phyloP scores from a whole-genome alignment of 2,113 vertebrate species.

The Phrynocephalus versicolor region DNA sequence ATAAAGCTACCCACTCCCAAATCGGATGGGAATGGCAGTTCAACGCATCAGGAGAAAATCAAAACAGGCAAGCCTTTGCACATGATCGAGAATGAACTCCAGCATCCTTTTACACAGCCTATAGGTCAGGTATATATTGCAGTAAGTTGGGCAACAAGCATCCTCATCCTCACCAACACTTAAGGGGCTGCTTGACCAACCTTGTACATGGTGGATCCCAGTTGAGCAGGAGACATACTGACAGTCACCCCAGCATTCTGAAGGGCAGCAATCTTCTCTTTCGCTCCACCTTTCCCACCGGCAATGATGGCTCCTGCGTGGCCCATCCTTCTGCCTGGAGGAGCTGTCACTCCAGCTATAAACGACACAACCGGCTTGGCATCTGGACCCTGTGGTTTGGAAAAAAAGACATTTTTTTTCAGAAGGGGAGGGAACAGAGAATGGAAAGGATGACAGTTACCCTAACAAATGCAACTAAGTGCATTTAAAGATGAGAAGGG shows the following conservation, averaged over 20 bases:
- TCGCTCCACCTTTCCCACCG: constrained; percentile 96
- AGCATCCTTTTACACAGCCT: neutral
- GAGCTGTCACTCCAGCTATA: constrained; percentile 95
- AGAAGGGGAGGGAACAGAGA: no score
- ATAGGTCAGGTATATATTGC: neutral
- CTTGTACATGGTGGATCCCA: constrained; percentile 97
- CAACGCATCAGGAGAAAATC: no score
- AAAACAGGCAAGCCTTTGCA: no score
- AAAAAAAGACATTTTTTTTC: neutral
- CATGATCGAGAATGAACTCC: neutral
- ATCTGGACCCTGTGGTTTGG: constrained; percentile 80
- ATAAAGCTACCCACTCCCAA: no score
- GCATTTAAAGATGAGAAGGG: neutral
- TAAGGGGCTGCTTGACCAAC: constrained; percentile 65
- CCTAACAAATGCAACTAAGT: no score
- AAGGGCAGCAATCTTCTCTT: constrained; percentile 96
- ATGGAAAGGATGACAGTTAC: neutral
- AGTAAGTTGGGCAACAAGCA: rapidly evolving
- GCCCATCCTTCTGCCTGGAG: constrained; percentile 95
- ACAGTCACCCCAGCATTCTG: constrained; percentile 92
- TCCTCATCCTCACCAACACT: neutral
- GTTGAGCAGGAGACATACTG: constrained; percentile 98
- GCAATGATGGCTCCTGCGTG: constrained; percentile 97
- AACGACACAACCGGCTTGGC: constrained; percentile 97
- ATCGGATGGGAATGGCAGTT: no score